These are phyloP conservation scores for Drosophila tsacasi DNA, from an alignment of 1,140 invertebrate genomes.

Conservation along the genomic window DNA sequence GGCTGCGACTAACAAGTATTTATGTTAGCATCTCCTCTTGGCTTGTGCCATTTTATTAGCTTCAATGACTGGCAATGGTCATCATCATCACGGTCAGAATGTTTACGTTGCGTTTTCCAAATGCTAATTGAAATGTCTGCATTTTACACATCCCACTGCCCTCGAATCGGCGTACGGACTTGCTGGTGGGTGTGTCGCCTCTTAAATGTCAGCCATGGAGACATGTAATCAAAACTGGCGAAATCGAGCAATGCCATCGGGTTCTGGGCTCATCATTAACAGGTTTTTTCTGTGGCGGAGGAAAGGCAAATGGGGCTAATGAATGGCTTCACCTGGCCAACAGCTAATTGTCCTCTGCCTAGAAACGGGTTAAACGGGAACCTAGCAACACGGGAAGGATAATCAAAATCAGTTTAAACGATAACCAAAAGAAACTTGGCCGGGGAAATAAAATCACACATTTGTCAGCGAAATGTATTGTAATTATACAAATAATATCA, in stretches of 20 bases:
- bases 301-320: constrained; percentile 47
- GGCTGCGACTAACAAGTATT: constrained; percentile 74
- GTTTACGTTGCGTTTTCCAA: constrained; percentile 57
- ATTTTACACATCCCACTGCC: constrained; percentile 27
- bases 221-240: constrained; percentile 37
- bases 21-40: constrained; percentile 50
- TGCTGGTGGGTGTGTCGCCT: constrained; percentile 30
- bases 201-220: constrained; percentile 36
- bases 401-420: constrained; percentile 28
- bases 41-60: constrained; percentile 52
- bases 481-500: neutral
- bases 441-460: constrained; percentile 30
- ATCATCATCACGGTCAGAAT: constrained; percentile 45
- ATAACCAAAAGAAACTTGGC: constrained; percentile 1
- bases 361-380: constrained; percentile 28
- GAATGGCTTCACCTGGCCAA: constrained; percentile 20
- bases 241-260: constrained; percentile 47
- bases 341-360: constrained; percentile 13
- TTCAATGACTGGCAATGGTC: constrained; percentile 53
- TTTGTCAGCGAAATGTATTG: neutral
- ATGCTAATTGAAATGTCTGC: constrained; percentile 66
- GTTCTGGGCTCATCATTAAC: constrained; percentile 35
- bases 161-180: constrained; percentile 6
- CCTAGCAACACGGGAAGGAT: constrained; percentile 1
- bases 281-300: constrained; percentile 22